phyloP scores from a whole-genome alignment of 2,113 vertebrate species.

The Lepus americanus region DNA sequence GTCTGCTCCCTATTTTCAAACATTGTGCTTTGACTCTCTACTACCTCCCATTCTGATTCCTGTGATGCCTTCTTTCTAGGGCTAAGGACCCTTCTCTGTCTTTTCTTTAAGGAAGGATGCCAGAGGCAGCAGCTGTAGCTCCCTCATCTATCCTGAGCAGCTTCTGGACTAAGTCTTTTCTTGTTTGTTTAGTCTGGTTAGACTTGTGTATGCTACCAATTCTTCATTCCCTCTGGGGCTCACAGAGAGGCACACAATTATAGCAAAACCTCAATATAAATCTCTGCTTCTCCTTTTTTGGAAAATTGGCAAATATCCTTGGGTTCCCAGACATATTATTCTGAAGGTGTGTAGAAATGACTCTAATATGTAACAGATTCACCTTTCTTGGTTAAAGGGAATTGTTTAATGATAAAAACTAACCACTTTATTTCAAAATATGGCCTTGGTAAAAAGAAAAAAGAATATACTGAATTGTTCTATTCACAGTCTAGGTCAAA shows the following conservation, averaged over 20 bases:
- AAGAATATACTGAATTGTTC: background rate
- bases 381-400: conserved; percentile 32
- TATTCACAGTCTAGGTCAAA: background rate
- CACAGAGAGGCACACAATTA: background rate
- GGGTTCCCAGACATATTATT: background rate
- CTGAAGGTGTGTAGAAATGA: background rate
- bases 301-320: background rate
- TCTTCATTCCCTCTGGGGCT: background rate
- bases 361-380: background rate
- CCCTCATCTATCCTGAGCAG: background rate
- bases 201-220: background rate
- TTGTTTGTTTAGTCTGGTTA: conserved; percentile 24
- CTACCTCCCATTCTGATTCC: background rate
- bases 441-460: background rate
- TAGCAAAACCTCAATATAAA: conserved; percentile 8
- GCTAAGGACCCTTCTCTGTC: accelerated
- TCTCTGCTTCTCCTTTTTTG: background rate
- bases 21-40: accelerated
- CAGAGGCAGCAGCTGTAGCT: background rate
- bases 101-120: background rate
- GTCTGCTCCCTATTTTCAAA: background rate
- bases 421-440: conserved; percentile 23
- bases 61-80: background rate
- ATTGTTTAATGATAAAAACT: conserved; percentile 57
- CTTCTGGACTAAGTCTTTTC: background rate